Conservation (phyloP, 2,888 invertebrate genomes). For the Monochamus alternatus region DNA sequence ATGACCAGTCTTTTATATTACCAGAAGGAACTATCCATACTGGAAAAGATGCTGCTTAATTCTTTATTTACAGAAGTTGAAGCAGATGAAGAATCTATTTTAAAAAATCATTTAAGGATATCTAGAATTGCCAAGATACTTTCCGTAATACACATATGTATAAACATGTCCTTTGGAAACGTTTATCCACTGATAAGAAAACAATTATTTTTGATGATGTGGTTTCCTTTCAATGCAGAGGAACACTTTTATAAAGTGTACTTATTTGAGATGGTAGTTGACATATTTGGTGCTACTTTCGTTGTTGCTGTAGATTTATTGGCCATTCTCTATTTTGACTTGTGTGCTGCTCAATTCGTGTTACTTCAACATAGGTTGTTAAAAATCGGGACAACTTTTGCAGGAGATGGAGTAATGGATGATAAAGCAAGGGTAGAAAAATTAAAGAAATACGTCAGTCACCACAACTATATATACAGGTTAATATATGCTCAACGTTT, state of each 20-base stretch:
- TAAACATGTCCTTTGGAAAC: too few relatives aligned
- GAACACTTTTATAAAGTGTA: conserved; percentile 46
- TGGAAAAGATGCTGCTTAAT: too few relatives aligned
- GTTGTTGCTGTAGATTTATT: conserved; percentile 50
- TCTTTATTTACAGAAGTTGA: too few relatives aligned
- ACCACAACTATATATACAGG: conserved; percentile 8
- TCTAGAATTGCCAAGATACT: too few relatives aligned
- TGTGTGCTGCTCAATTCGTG: conserved; percentile 42
- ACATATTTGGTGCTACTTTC: conserved; percentile 46
- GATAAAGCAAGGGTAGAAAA: conserved; percentile 12
- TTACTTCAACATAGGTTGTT: conserved; percentile 34
- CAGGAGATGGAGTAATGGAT: not conserved
- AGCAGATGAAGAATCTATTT: too few relatives aligned
- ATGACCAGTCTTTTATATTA: too few relatives aligned
- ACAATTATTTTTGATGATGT: not conserved
- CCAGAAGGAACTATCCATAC: too few relatives aligned
- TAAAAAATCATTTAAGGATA: too few relatives aligned
- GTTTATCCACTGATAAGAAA: not conserved
- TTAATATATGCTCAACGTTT: not conserved
- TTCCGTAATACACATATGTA: too few relatives aligned
- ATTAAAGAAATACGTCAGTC: conserved; percentile 37
- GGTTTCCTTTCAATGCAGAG: conserved; percentile 48
- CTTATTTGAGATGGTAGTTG: conserved; percentile 39
- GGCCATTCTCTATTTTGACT: conserved; percentile 42
- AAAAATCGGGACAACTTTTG: not conserved